Percentiles rank a stretch among this genome's conserved stretches.
These are phyloP conservation scores for Psophia crepitans DNA, from an alignment of 2,113 vertebrate species.

Conservation along the genomic window DNA sequence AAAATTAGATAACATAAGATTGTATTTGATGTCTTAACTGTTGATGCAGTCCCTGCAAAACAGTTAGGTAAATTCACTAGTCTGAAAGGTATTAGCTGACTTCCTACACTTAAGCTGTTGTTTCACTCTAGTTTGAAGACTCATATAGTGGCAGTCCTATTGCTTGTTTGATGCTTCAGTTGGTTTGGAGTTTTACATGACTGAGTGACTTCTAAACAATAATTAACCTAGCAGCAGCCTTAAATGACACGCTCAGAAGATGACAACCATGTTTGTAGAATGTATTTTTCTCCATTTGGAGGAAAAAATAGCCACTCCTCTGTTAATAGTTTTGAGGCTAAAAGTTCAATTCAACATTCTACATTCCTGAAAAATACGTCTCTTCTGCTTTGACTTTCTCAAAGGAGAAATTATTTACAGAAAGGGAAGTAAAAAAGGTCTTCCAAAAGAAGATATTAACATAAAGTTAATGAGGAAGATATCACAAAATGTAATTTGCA, in stretches of 20 bases:
- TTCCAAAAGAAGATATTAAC: background rate
- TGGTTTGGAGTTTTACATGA: background rate
- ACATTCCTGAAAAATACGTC: background rate
- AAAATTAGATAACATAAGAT: background rate
- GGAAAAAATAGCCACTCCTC: background rate
- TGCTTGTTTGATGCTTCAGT: background rate
- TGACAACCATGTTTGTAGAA: background rate
- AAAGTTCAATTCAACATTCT: background rate
- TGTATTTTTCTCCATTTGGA: background rate
- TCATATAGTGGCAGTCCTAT: background rate
- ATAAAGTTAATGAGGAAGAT: background rate
- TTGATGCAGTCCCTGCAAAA: background rate
- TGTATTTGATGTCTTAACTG: background rate
- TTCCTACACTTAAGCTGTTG: background rate
- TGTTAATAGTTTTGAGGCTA: background rate
- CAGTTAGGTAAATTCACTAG: background rate
- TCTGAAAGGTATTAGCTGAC: background rate
- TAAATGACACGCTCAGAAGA: background rate
- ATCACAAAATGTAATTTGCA: background rate
- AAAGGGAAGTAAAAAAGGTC: background rate
- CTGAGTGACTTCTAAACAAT: background rate
- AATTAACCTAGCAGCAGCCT: background rate
- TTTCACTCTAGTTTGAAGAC: background rate
- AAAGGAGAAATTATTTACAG: background rate
- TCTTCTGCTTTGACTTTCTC: background rate